Percentiles rank a stretch among this genome's conserved stretches.
These are phyloP conservation scores for Triops cancriformis DNA, from an alignment of 1,140 invertebrate species.

Conservation along the genomic window DNA sequence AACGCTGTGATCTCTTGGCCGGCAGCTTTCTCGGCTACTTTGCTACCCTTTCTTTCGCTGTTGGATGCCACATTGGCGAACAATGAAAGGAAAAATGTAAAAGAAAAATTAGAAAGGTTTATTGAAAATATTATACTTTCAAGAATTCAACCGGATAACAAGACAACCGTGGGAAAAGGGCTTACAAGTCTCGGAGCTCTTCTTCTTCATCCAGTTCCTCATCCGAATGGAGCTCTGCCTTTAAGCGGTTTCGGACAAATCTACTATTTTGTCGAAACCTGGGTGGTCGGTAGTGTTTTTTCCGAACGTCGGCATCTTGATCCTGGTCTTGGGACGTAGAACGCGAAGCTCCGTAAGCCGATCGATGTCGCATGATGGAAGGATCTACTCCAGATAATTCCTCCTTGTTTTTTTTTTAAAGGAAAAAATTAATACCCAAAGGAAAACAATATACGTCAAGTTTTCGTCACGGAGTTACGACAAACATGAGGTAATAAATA, in stretches of 20 bases:
- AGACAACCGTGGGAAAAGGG: not conserved
- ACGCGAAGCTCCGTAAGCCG: constrained; percentile 32
- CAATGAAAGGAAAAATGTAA: not conserved
- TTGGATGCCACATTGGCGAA: not conserved
- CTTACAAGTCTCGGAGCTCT: constrained; percentile 14
- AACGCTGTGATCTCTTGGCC: not conserved
- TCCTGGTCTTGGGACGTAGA: constrained; percentile 40
- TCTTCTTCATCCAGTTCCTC: constrained; percentile 24
- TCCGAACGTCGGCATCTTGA: constrained; percentile 44
- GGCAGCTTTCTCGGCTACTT: not conserved
- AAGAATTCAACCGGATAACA: not conserved
- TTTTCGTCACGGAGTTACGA: not conserved
- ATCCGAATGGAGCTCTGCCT: constrained; percentile 19
- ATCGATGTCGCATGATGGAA: constrained; percentile 32
- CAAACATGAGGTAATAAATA: constrained; percentile 15
- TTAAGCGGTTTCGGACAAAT: not conserved
- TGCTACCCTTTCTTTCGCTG: not conserved
- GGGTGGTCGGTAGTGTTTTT: constrained; percentile 47
- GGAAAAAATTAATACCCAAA: not conserved
- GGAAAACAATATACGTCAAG: not conserved
- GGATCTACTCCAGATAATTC: constrained; percentile 61
- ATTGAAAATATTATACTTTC: not conserved
- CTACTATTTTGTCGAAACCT: constrained; percentile 18
- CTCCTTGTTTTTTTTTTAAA: constrained; percentile 42
- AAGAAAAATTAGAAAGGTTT: not conserved